Percentiles rank a stretch among this genome's conserved stretches.
These are phyloP conservation scores for Tetrax tetrax DNA, from an alignment of 2,113 vertebrate genomes.

Conservation along the genomic window DNA sequence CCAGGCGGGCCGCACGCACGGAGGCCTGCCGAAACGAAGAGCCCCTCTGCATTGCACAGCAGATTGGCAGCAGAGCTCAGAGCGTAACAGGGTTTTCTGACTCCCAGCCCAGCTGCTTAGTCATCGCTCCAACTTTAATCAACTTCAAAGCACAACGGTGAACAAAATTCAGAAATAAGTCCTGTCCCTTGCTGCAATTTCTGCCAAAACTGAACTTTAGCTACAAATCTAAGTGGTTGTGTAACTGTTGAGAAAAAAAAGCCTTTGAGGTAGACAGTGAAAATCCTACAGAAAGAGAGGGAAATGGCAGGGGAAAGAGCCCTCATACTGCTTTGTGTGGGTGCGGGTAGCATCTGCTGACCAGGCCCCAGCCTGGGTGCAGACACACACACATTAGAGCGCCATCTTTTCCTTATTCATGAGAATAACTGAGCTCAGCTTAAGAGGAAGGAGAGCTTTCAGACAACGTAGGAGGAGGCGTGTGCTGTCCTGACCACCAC, in stretches of 20 bases:
- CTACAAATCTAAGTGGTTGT: background rate
- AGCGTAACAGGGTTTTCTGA: background rate
- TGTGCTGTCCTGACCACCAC: background rate
- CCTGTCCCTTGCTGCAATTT: background rate
- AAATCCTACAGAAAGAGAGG: background rate
- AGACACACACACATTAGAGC: background rate
- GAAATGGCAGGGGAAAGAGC: background rate
- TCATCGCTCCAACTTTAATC: slow-evolving; percentile 5
- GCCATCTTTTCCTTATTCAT: background rate
- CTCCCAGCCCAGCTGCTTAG: slow-evolving; percentile 1
- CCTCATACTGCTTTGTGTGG: background rate
- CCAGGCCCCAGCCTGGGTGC: background rate
- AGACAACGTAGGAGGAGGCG: accelerated
- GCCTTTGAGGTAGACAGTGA: background rate
- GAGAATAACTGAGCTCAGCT: background rate
- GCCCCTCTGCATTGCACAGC: background rate
- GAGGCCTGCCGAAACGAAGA: background rate
- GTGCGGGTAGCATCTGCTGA: background rate
- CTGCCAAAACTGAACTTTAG: background rate
- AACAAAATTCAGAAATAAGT: background rate
- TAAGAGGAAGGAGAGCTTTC: background rate
- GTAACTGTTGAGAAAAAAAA: background rate
- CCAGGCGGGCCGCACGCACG: accelerated
- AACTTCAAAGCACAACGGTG: background rate
- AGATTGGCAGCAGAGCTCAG: background rate